Evolutionary conservation across 2,797 vertebrate genomes (phyloP), one percentile per base, ranked within the genome.

Genomic region (Thalassophryne amazonica): DNA sequence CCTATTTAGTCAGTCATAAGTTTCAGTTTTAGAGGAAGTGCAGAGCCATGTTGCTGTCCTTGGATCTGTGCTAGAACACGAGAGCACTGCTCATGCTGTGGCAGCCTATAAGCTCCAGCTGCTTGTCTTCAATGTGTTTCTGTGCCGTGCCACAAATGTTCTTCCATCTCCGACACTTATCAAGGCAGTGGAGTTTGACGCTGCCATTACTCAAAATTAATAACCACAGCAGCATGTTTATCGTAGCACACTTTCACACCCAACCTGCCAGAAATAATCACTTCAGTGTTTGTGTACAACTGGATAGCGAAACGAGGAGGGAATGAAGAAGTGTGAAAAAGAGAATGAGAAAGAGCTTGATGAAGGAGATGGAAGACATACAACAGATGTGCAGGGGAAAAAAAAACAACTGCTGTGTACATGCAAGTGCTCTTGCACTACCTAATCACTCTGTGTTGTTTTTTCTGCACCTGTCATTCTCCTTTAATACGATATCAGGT

Each of bases 181-280:
- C 91, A 92, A 89, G 80, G 77, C 73, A 75, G 68, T 87, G 85
- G 81, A 84, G 75, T 84, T 34, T 93, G 89, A 92, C 84, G 85
- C 38, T 65, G 86, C 76, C 73, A 83, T 83, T 91, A 76, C 74
- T 92, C 84, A 87, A 88, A 91, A 93, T 92, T 91, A 95, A 89
- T 91, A 91, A 91, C 90, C 87, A 86, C 80, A 76, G 80, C 82
- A 62, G 90, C 82, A 87, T 91, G 92, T 93, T 94, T 93, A 93
- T 93, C 89, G 90, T 90, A 84, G 85, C 37, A 15, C 88, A 78
- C 39, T 84, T 89, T 87, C 86, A 88, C 78, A 87, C 72, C 60
- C 88, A 88, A 84, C 89, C 89, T 92, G 93, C 92, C 92, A 93
- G 89, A 90, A 90, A 92, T 93, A 93, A 94, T 94, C 84, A 90